Base-by-base conservation (phyloP, 2,888 invertebrate species). In the Megamerina dolium region DNA sequence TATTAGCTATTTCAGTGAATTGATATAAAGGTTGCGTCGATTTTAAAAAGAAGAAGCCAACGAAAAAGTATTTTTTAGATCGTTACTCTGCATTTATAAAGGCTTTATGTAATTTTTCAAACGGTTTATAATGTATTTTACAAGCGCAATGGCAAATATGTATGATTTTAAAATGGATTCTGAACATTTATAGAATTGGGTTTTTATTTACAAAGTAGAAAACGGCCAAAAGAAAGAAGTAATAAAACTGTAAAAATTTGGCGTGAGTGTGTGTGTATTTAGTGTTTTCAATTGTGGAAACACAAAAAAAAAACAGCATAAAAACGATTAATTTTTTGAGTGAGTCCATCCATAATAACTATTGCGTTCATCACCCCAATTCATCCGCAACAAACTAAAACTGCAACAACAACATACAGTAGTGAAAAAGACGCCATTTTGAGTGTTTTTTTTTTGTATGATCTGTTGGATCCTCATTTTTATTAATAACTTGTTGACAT, bases 171-270 rank as follows among this genome's bases (percentile, higher is more conserved):
- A n/a, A n/a, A 58, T 60, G 53, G 60, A 60, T 59, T 62, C 57
- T 59, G 63, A 66, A 64, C 64, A 61, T 57, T 66, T 64, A 57
- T 64, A 63, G 56, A 53, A 53, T 44, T 47, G 41, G n/a, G n/a
- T n/a, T n/a, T n/a, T n/a, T n/a, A n/a, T n/a, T n/a, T n/a, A n/a
- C n/a, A n/a, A n/a, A n/a, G n/a, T n/a, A n/a, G n/a, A n/a, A n/a
- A n/a, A n/a, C n/a, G n/a, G n/a, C n/a, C n/a, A n/a, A n/a, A n/a
- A n/a, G n/a, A n/a, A n/a, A n/a, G 41, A 53, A 43, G 49, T 48
- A n/a, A 3, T 4, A 12, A 43, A 8, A 8, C 10, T 23, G 10
- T 23, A 23, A 23, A 23, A 6, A 23, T 8, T 23, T 8, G 6
- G 10, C 6, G 6, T 23, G 10, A 23, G 6, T 23, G 23, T 23